Evolutionary conservation across 2,797 vertebrate species (phyloP).

Genomic region (Falco rusticolus): DNA sequence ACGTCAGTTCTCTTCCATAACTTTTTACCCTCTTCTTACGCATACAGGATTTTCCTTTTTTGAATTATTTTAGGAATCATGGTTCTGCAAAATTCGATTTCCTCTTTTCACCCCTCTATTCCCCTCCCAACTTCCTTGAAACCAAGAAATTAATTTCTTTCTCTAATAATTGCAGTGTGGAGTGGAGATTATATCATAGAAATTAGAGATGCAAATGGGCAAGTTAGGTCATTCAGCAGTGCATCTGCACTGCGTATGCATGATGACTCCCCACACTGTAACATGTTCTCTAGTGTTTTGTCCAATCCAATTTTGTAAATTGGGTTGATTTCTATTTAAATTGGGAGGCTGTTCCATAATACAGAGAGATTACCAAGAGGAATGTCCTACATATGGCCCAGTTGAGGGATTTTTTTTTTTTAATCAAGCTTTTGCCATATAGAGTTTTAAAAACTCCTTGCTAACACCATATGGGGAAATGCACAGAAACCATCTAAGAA

Average conservation of each 20-base stretch:
- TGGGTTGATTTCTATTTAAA: slow-evolving; percentile 59
- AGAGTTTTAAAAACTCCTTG: slow-evolving; percentile 9
- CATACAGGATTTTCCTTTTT: neutral
- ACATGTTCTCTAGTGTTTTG: slow-evolving; percentile 40
- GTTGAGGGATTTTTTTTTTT: slow-evolving; percentile 1
- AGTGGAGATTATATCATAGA: slow-evolving; percentile 48
- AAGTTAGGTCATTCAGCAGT: slow-evolving; percentile 49
- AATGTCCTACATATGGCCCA: slow-evolving; percentile 38
- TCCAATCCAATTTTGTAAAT: slow-evolving; percentile 62
- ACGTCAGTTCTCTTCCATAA: neutral
- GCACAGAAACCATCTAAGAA: slow-evolving; percentile 1
- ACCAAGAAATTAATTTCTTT: slow-evolving; percentile 52
- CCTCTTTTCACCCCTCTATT: slow-evolving; percentile 14
- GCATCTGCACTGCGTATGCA: neutral
- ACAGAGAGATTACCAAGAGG: slow-evolving; percentile 32
- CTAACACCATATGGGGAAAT: neutral
- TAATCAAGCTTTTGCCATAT: neutral
- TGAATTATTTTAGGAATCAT: slow-evolving; percentile 26
- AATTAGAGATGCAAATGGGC: slow-evolving; percentile 48
- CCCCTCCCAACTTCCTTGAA: slow-evolving; percentile 26
- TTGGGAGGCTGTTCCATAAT: slow-evolving; percentile 15
- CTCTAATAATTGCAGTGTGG: slow-evolving; percentile 35
- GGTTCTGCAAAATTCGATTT: slow-evolving; percentile 43
- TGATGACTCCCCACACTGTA: slow-evolving; percentile 25
- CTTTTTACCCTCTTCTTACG: neutral